Percentiles rank a stretch among this genome's conserved stretches.
Conservation (phyloP, 2,888 invertebrate genomes). For the Flabesymbios commensalis region DNA sequence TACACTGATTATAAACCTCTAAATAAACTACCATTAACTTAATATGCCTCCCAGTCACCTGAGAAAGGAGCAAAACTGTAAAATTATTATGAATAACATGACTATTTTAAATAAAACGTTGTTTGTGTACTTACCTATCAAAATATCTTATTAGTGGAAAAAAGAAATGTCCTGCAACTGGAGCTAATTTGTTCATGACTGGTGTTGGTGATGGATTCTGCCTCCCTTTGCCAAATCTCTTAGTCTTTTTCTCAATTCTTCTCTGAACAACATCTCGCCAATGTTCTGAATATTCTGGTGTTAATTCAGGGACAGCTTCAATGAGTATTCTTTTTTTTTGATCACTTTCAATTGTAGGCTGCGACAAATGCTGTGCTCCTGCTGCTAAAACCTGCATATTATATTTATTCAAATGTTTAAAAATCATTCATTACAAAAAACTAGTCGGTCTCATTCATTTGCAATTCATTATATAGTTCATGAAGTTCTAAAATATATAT, state of each 20-base stretch:
- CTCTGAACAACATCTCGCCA: conserved; percentile 66
- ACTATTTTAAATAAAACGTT: too few relatives aligned
- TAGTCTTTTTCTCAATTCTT: conserved; percentile 74
- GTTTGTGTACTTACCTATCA: conserved; percentile 52
- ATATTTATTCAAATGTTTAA: not conserved
- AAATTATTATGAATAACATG: too few relatives aligned
- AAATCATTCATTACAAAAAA: too few relatives aligned
- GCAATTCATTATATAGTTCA: too few relatives aligned
- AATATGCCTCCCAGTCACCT: too few relatives aligned
- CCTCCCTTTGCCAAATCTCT: conserved; percentile 65
- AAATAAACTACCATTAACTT: too few relatives aligned
- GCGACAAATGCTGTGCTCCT: not conserved
- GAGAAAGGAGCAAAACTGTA: too few relatives aligned
- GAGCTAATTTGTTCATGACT: conserved; percentile 71
- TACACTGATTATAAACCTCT: too few relatives aligned
- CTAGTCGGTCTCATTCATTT: too few relatives aligned
- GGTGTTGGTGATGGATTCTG: conserved; percentile 59
- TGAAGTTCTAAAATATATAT: too few relatives aligned
- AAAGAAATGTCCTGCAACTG: conserved; percentile 80
- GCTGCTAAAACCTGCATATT: not conserved
- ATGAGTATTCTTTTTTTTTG: too few relatives aligned
- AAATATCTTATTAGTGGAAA: conserved; percentile 67
- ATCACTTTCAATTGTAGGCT: not conserved
- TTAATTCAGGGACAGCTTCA: too few relatives aligned
- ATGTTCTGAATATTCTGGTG: not conserved